Conservation (phyloP, 2,113 vertebrate genomes). For the Hemichromis elongatus region DNA sequence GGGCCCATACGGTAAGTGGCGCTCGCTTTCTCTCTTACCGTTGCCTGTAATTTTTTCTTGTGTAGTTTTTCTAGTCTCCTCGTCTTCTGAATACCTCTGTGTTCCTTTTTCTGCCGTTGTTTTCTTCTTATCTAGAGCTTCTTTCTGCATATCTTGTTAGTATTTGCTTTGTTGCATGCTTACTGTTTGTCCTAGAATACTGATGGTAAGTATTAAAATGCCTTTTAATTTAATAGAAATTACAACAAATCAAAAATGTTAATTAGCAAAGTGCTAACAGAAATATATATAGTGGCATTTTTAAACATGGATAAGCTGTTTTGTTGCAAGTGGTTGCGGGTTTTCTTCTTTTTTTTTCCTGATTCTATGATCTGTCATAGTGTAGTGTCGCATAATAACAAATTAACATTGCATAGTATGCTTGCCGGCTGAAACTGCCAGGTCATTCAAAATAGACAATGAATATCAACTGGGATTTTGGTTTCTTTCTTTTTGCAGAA, state of each 20-base stretch:
- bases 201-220: slow-evolving; percentile 16
- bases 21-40: slow-evolving; percentile 72
- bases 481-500: slow-evolving; percentile 72
- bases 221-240: background rate
- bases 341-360: background rate
- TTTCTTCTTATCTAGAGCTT: background rate
- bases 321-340: slow-evolving; percentile 4
- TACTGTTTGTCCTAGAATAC: slow-evolving; percentile 50
- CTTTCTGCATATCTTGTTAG: background rate
- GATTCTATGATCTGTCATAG: background rate
- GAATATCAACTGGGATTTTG: background rate
- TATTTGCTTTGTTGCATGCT: slow-evolving; percentile 66
- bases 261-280: rapidly evolving
- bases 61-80: background rate
- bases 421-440: background rate
- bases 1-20: slow-evolving; percentile 85
- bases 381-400: background rate
- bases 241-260: background rate
- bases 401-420: background rate
- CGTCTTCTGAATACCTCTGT: background rate
- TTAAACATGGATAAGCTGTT: background rate
- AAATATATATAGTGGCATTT: background rate
- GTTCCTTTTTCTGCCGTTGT: background rate
- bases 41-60: slow-evolving; percentile 27
- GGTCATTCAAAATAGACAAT: background rate